These are phyloP conservation scores for Salvelinus alpinus DNA, from an alignment of 2,113 vertebrate species.

Conservation along the genomic window DNA sequence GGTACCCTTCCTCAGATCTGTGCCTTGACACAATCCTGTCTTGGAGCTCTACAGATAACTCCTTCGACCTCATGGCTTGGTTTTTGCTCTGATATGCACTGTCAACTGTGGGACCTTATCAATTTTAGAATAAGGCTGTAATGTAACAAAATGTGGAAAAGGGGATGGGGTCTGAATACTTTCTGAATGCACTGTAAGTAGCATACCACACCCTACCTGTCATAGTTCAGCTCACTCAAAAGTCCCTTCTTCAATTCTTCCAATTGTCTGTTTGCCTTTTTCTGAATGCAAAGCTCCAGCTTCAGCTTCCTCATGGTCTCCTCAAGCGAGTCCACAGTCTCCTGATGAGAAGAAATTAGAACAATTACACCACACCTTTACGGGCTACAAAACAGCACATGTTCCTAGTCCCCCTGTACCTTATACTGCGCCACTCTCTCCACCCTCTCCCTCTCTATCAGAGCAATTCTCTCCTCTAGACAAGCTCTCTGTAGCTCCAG, in stretches of 20 bases:
- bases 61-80: too few species aligned
- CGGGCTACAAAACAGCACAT: neutral
- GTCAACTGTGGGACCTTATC: too few species aligned
- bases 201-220: conserved; percentile 71
- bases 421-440: conserved; percentile 78
- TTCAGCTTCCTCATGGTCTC: conserved; percentile 77
- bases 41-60: too few species aligned
- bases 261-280: conserved; percentile 77
- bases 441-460: conserved; percentile 78
- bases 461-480: conserved; percentile 78
- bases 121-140: too few species aligned
- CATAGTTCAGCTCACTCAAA: conserved; percentile 76
- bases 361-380: neutral
- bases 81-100: too few species aligned
- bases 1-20: too few species aligned
- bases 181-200: too few species aligned
- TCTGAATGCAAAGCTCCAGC: conserved; percentile 79
- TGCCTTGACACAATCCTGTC: too few species aligned
- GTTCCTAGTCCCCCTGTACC: conserved; percentile 66
- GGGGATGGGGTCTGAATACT: too few species aligned
- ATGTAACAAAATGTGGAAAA: too few species aligned
- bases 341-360: conserved; percentile 63
- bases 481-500: conserved; percentile 77
- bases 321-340: conserved; percentile 79
- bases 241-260: conserved; percentile 78